Percentiles rank a stretch among this genome's conserved stretches.
Evolutionary conservation across 2,797 vertebrate genomes (phyloP).

Genomic region (Gymnoscopelus braueri): DNA sequence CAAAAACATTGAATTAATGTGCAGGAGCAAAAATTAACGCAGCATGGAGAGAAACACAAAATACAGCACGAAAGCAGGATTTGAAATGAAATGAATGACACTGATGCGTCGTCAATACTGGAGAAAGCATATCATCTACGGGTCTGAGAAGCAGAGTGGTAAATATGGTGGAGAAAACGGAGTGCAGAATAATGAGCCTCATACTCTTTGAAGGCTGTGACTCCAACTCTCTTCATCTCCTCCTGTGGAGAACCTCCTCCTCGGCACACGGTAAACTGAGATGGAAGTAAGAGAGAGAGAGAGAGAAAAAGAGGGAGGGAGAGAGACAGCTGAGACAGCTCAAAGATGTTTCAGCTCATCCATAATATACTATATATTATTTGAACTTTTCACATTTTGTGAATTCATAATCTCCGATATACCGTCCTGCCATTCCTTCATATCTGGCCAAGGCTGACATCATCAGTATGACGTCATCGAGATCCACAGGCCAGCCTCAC

Average conservation of each 20-base stretch:
- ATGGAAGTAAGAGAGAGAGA: conserved; percentile 1
- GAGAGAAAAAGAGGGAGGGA: conserved; percentile 51
- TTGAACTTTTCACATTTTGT: too few relatives aligned
- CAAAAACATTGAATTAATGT: conserved; percentile 37
- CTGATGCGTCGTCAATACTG: conserved; percentile 4
- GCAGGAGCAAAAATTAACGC: not conserved
- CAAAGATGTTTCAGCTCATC: too few relatives aligned
- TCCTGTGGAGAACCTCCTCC: conserved; percentile 90
- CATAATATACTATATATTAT: too few relatives aligned
- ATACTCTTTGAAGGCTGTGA: conserved; percentile 92
- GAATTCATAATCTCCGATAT: too few relatives aligned
- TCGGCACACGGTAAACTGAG: conserved; percentile 82
- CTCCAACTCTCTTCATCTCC: conserved; percentile 93
- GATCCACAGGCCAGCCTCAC: too few relatives aligned
- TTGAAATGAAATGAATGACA: not conserved
- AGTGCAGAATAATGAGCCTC: conserved; percentile 64
- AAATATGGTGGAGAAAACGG: conserved; percentile 40
- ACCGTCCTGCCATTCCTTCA: too few relatives aligned
- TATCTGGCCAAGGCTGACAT: too few relatives aligned
- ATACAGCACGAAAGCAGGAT: not conserved
- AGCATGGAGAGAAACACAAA: conserved; percentile 2
- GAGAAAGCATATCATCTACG: conserved; percentile 49
- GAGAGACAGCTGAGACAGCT: too few relatives aligned
- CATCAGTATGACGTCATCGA: conserved; percentile 11
- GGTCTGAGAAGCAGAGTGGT: conserved; percentile 27